These are phyloP conservation scores for Prorops nasuta DNA, from an alignment of 1,140 invertebrate species.

Conservation along the genomic window DNA sequence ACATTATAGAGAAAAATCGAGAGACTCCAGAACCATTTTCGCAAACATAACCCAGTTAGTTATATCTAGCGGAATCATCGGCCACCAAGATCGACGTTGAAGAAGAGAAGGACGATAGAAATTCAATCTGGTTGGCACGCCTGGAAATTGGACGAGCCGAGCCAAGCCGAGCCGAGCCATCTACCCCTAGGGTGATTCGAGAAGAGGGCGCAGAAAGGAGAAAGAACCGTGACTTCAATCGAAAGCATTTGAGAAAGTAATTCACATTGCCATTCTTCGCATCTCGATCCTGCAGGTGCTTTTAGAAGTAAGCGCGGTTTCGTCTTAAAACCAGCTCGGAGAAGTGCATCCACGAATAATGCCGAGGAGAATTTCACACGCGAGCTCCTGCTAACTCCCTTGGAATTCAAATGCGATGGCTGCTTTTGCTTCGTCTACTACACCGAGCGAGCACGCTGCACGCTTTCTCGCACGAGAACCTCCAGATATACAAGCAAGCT, in stretches of 20 bases:
- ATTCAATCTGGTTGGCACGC: constrained; percentile 47
- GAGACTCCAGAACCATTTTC: constrained; percentile 31
- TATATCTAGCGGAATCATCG: constrained; percentile 42
- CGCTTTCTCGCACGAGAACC: no score
- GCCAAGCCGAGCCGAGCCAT: constrained; percentile 1
- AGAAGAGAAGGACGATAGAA: constrained; percentile 37
- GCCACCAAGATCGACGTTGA: constrained; percentile 17
- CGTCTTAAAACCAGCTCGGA: not conserved
- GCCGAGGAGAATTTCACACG: constrained; percentile 24
- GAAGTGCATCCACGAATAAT: constrained; percentile 21
- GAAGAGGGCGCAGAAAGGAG: constrained; percentile 16
- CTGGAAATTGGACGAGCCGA: constrained; percentile 45
- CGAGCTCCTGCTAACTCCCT: constrained; percentile 24
- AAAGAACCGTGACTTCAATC: constrained; percentile 17
- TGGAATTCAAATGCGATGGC: constrained; percentile 20
- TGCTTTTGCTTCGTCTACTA: no score
- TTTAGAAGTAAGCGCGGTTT: not conserved
- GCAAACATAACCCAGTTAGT: constrained; percentile 40
- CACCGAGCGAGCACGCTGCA: no score
- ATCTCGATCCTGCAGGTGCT: constrained; percentile 9
- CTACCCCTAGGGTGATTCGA: constrained; percentile 30
- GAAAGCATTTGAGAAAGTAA: constrained; percentile 35
- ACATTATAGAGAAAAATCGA: constrained; percentile 24
- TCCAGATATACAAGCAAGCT: no score
- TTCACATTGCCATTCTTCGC: constrained; percentile 32